Conservation (phyloP, 2,797 vertebrate genomes). For the Galagoides demidoff region DNA sequence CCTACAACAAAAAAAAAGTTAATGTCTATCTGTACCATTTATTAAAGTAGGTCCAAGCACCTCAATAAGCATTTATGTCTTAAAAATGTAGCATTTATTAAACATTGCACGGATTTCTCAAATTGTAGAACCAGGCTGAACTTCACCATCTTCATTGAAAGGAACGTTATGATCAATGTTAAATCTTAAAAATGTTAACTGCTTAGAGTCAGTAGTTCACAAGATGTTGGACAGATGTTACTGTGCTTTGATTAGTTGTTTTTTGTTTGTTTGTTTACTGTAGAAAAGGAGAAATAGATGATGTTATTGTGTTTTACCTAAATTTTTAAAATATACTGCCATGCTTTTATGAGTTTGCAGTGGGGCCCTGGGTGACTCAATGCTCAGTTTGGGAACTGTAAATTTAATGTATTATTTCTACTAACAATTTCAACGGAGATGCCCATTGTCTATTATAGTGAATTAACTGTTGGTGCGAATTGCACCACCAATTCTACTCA, state of each 20-base stretch:
- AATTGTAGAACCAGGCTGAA: neutral
- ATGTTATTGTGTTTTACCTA: neutral
- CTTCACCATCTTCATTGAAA: neutral
- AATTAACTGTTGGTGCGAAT: neutral
- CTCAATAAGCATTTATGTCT: neutral
- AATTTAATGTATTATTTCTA: neutral
- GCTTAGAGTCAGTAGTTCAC: neutral
- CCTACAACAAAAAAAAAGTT: neutral
- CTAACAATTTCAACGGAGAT: neutral
- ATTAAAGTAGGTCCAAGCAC: neutral
- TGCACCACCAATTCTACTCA: neutral
- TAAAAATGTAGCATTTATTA: neutral
- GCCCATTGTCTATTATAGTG: neutral
- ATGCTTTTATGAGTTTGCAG: neutral
- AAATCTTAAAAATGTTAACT: conserved; percentile 1
- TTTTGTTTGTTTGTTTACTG: neutral
- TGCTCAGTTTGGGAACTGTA: neutral
- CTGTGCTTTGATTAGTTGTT: neutral
- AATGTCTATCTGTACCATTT: neutral
- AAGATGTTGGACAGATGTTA: neutral
- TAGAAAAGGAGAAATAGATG: neutral
- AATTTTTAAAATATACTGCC: neutral
- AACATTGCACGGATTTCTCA: neutral
- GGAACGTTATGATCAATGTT: neutral
- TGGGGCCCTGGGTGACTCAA: neutral